Evolutionary conservation across 2,113 vertebrate species (phyloP).

Genomic region (Oceanites oceanicus): DNA sequence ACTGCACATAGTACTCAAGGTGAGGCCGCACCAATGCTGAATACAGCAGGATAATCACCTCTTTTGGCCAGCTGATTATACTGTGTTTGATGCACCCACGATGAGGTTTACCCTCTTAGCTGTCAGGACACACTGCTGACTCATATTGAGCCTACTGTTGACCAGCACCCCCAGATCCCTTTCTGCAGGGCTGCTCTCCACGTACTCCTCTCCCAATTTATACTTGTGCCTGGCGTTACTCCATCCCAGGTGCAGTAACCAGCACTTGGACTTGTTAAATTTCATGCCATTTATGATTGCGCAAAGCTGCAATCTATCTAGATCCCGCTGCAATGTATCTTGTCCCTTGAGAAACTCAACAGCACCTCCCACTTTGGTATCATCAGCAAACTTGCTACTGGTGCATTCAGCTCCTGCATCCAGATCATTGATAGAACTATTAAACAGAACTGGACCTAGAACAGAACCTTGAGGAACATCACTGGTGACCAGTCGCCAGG

Average conservation of each 20-base stretch:
- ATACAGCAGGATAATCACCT: background rate
- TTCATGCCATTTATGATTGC: background rate
- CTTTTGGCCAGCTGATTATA: background rate
- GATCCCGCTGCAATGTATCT: background rate
- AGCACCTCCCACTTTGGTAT: background rate
- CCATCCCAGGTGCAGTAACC: background rate
- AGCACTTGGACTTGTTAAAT: background rate
- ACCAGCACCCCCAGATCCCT: background rate
- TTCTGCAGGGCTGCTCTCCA: background rate
- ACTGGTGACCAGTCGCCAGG: background rate
- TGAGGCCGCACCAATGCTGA: fast-evolving
- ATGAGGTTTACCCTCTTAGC: background rate
- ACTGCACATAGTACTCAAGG: too few species aligned
- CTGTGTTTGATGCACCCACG: background rate
- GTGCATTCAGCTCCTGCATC: background rate
- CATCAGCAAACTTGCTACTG: background rate
- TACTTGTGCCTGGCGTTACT: background rate
- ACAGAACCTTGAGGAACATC: background rate
- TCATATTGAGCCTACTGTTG: background rate
- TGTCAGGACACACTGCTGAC: background rate
- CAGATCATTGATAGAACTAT: background rate
- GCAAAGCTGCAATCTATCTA: background rate
- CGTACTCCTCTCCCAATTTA: background rate
- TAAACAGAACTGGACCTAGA: background rate
- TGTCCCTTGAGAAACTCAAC: background rate